Evolutionary conservation across 2,888 invertebrate species (phyloP), one percentile per base, ranked within the genome.

Genomic region (Orthonevra nobilis): DNA sequence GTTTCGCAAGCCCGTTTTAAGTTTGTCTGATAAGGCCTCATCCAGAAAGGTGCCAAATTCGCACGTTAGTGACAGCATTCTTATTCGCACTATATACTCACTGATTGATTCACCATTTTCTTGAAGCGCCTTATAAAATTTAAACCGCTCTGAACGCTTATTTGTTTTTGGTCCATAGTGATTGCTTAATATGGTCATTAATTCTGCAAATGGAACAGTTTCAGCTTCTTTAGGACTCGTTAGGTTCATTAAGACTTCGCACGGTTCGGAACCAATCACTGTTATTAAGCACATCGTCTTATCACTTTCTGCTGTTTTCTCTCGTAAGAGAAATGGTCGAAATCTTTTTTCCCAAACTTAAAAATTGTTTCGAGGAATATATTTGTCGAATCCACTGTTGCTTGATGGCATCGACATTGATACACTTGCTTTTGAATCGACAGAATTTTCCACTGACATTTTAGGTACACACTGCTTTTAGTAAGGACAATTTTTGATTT

Each of bases 51-150:
- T 17, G 3, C 52, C 50, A 52, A 72, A 72, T 10, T 44, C 52
- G 19, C 61, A 72, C 3, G 72, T 30, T 63, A 63, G 72, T 0
- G 63, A 63, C 0, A 72, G 23, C 32, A 40, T 54, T 54, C 63
- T 54, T 1, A 61, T 52, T 17, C 52, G 40, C 5, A 63, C 61
- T 3, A 70, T 70, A 10, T 61, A 52, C 23, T 69, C 30, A 32
- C 40, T 63, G 6, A 63, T 50, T 0, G 38, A 20, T 15, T 63
- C 61, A 6, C 61, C 48, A 10, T 48, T 38, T 12, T 40, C 30
- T 69, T 56, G 68, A 32, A 19, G 17, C 6, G 26, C 23, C 10
- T 58, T 68, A 10, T 66, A 34, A 36, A 56, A 66, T 10, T 66
- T 28, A 34, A 54, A 66, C 0, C 66, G 32, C 10, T 66, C 56